phyloP scores from a whole-genome alignment of 2,888 invertebrate genomes.

The Dynastes maya region DNA sequence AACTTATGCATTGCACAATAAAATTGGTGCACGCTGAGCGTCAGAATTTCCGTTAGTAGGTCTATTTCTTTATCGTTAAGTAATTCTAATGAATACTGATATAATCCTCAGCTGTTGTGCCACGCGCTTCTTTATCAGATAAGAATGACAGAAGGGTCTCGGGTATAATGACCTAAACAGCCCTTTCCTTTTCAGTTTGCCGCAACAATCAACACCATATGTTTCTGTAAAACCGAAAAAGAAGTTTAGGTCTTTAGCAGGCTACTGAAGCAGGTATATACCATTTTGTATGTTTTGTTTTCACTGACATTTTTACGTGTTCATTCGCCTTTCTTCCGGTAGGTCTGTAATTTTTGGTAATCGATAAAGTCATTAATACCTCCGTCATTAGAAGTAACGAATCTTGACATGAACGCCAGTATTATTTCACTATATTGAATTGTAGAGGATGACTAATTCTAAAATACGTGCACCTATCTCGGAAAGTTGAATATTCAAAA shows the following conservation, averaged over 20 bases:
- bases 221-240: conserved; percentile 47
- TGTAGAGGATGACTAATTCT: too few relatives aligned
- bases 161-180: conserved; percentile 49
- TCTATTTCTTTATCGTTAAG: conserved; percentile 26
- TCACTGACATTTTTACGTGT: conserved; percentile 17
- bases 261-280: conserved; percentile 33
- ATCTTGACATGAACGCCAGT: not conserved
- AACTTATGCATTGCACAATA: conserved; percentile 1
- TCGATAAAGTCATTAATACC: conserved; percentile 38
- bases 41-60: conserved; percentile 24
- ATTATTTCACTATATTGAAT: not conserved
- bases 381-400: not conserved
- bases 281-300: conserved; percentile 7
- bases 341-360: conserved; percentile 30
- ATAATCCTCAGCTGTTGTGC: conserved; percentile 52
- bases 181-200: conserved; percentile 55
- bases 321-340: conserved; percentile 7
- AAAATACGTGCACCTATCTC: too few relatives aligned
- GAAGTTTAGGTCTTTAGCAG: conserved; percentile 28
- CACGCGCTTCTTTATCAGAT: conserved; percentile 55
- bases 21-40: not conserved
- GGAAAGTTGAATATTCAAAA: not conserved
- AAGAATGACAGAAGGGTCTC: conserved; percentile 53
- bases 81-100: conserved; percentile 34
- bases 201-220: conserved; percentile 54